A percentile compares a stretch with the other conserved stretches of the same genome.
Evolutionary conservation across 1,140 invertebrate genomes (phyloP).

Genomic region (Sipha flava): DNA sequence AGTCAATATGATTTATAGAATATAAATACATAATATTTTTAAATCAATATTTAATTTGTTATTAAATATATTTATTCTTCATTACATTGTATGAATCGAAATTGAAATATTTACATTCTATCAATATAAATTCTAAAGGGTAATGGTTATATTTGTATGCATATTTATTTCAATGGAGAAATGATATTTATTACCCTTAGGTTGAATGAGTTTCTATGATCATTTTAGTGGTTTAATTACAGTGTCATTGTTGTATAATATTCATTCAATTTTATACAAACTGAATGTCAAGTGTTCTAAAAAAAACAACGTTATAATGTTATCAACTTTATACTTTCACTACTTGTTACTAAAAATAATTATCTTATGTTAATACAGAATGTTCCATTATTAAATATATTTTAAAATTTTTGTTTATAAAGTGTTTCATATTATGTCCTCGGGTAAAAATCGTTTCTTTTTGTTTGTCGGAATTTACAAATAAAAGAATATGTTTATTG

Average conservation of each 20-base stretch:
- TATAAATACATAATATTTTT: no score
- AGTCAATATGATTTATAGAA: no score
- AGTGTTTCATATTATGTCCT: no score
- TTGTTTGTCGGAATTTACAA: no score
- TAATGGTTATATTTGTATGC: neutral
- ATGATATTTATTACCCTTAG: neutral
- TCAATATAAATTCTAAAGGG: neutral
- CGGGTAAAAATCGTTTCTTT: no score
- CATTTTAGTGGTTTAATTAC: neutral
- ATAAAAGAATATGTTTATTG: no score
- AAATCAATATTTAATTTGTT: no score
- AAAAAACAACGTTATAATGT: neutral
- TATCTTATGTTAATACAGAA: neutral
- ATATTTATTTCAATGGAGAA: neutral
- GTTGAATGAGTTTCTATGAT: neutral
- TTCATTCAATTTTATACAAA: neutral
- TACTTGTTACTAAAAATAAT: neutral
- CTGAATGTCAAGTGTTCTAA: neutral
- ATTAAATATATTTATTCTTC: no score
- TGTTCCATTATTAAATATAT: no score
- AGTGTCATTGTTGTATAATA: neutral
- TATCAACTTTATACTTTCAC: neutral
- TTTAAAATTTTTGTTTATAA: no score
- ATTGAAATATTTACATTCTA: no score
- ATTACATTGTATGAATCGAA: no score